phyloP scores from a whole-genome alignment of 2,797 vertebrate genomes.

The Heliangelus exortis region DNA sequence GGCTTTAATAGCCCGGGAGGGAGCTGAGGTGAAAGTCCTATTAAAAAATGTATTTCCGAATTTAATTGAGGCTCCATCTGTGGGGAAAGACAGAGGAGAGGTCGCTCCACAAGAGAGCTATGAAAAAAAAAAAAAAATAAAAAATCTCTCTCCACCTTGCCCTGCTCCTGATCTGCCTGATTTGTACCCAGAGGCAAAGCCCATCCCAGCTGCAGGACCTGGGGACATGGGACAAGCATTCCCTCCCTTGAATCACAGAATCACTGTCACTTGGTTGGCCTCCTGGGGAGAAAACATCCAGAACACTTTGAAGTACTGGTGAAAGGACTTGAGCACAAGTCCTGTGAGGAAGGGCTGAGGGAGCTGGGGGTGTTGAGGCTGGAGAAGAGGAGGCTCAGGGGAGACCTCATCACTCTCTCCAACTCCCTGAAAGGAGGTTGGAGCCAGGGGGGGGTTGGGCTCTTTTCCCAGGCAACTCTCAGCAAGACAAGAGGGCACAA shows the following conservation, averaged over 20 bases:
- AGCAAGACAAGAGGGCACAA: no score
- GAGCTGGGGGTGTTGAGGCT: no score
- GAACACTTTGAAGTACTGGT: conserved; percentile 76
- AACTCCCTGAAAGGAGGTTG: no score
- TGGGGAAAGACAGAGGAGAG: conserved; percentile 55
- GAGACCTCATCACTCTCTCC: no score
- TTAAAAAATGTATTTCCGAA: conserved; percentile 78
- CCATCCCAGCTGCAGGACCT: neutral
- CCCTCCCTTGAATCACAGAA: neutral
- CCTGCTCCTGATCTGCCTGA: neutral
- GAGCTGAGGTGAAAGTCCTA: conserved; percentile 76
- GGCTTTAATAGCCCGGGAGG: conserved; percentile 77
- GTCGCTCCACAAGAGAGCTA: conserved; percentile 58
- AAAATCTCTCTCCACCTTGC: neutral
- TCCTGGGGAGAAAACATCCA: conserved; percentile 83
- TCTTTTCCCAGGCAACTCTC: no score
- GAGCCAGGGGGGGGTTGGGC: no score
- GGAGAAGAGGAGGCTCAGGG: no score
- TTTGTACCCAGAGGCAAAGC: neutral
- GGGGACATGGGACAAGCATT: neutral
- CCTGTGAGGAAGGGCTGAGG: no score
- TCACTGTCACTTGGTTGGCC: conserved; percentile 69
- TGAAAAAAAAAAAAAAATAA: neutral
- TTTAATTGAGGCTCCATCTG: conserved; percentile 77
- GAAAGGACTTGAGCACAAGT: no score